These are phyloP conservation scores for Sebastes ruberrimus DNA, from an alignment of 2,797 vertebrate genomes.

Conservation along the genomic window DNA sequence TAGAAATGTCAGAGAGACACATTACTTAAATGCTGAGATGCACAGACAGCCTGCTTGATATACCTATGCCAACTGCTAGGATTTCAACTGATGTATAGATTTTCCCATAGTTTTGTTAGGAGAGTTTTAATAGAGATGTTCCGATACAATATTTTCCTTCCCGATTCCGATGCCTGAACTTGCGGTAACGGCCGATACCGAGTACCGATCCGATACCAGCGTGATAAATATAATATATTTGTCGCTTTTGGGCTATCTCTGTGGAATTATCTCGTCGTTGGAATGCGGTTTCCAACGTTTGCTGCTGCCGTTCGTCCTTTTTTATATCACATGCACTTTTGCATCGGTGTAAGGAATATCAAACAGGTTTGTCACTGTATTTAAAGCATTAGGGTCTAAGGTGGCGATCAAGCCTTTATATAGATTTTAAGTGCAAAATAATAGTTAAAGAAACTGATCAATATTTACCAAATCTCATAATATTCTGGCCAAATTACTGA, in stretches of 20 bases:
- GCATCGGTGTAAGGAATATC: constrained; percentile 63
- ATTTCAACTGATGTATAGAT: neutral
- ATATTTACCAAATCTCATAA: neutral
- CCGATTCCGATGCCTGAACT: too few species aligned
- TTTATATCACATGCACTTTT: constrained; percentile 9
- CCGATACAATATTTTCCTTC: too few species aligned
- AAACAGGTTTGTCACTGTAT: constrained; percentile 46
- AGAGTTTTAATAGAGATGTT: neutral
- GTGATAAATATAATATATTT: too few species aligned
- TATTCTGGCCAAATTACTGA: neutral
- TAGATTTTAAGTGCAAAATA: neutral
- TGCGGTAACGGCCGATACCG: too few species aligned
- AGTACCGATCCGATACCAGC: too few species aligned
- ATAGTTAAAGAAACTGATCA: neutral
- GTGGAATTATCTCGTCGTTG: too few species aligned
- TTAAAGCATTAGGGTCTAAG: constrained; percentile 1
- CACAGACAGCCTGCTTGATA: constrained; percentile 63
- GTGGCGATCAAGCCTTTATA: constrained; percentile 10
- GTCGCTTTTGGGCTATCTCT: too few species aligned
- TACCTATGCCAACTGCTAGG: constrained; percentile 53
- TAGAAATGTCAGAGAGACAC: constrained; percentile 38
- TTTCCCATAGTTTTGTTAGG: neutral
- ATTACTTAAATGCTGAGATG: constrained; percentile 21
- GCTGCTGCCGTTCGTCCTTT: too few species aligned
- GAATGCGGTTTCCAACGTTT: too few species aligned